These are phyloP conservation scores for Drosophila tsacasi DNA, from an alignment of 1,140 invertebrate species.

Conservation along the genomic window DNA sequence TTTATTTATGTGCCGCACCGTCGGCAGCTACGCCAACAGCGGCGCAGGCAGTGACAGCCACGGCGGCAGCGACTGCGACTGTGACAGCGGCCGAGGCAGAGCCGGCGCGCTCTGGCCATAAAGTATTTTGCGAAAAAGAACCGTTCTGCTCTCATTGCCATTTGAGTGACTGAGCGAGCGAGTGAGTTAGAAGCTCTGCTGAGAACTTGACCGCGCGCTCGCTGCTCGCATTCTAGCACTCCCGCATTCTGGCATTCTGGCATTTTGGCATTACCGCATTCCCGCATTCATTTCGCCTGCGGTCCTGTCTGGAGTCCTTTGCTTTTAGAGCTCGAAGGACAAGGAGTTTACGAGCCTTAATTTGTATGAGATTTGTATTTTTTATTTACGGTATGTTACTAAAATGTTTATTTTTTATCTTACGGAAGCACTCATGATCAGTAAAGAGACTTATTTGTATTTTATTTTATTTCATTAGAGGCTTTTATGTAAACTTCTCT, in stretches of 20 bases:
- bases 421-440: not conserved
- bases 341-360: not conserved
- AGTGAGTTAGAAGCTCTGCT: slow-evolving; percentile 49
- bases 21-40: slow-evolving; percentile 27
- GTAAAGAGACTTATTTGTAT: too few species aligned
- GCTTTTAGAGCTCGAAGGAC: not conserved
- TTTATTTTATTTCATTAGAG: too few species aligned
- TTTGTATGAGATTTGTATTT: not conserved
- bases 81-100: slow-evolving; percentile 4
- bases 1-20: slow-evolving; percentile 46
- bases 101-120: slow-evolving; percentile 59
- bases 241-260: slow-evolving; percentile 14
- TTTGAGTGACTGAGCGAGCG: slow-evolving; percentile 54
- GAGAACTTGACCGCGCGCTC: slow-evolving; percentile 26
- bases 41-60: slow-evolving; percentile 9
- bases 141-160: slow-evolving; percentile 64
- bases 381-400: slow-evolving; percentile 6
- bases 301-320: slow-evolving; percentile 27
- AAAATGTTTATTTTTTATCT: not conserved
- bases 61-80: not conserved
- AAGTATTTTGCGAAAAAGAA: slow-evolving; percentile 77
- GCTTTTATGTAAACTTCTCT: too few species aligned
- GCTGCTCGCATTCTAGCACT: slow-evolving; percentile 23
- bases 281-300: slow-evolving; percentile 22
- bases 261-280: slow-evolving; percentile 29